Evolutionary conservation across 2,888 invertebrate species (phyloP), one percentile per base, ranked within the genome.

Genomic region (Lobophora halterata): DNA sequence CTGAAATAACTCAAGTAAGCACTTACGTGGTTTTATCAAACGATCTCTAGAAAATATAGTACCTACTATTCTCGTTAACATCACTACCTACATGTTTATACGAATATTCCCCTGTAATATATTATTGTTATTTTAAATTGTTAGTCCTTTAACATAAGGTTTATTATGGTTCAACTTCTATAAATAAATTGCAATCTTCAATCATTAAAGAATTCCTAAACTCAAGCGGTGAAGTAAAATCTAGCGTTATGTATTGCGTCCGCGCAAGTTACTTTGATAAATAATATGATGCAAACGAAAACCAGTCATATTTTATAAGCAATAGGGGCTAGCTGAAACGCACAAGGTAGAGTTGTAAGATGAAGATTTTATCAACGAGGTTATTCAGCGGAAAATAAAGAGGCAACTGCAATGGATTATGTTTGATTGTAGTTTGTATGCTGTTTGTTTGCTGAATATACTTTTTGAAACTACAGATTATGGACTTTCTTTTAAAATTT

Each of bases 361-460:
- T 46, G 39, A 27, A 57, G 65, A 67, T 68, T 55, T 65, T 65
- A 65, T 67, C 67, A 61, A 52, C 60, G 59, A 69, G 69, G 67
- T 58, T 68, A 58, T 55, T 50, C 45, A 49, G 65, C 65, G 67
- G 67, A 65, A 66, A 66, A 65, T 54, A 52, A 56, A 54, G 59
- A 51, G 52, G 55, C 43, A 44, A 49, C 49, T 50, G 49, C 47
- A 42, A 51, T 32, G 43, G 45, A 48, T 46, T 41, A 45, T 52
- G 52, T 56, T 52, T 48, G 46, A 62, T n/a, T n/a, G n/a, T n/a
- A n/a, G n/a, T n/a, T n/a, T n/a, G n/a, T n/a, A n/a, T n/a, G n/a
- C n/a, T n/a, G n/a, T n/a, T n/a, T n/a, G n/a, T n/a, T n/a, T n/a
- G n/a, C n/a, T n/a, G n/a, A n/a, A n/a, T n/a, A n/a, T n/a, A n/a